Conservation (phyloP, 2,888 invertebrate genomes). For the Euphydryas editha region DNA sequence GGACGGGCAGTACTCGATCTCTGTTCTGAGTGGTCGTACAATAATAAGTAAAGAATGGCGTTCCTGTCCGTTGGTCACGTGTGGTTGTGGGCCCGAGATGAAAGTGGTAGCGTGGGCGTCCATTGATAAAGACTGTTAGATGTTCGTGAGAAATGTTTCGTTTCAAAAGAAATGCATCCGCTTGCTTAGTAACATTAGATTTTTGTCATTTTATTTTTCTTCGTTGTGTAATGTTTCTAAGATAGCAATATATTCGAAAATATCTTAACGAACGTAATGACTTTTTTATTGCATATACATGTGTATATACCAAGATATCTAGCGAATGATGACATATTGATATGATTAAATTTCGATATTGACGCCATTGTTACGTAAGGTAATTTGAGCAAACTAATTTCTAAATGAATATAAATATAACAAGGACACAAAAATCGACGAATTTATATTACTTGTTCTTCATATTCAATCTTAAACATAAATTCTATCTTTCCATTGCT, state of each 20-base stretch:
- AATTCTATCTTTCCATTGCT: neutral
- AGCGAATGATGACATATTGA: conserved; percentile 4
- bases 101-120: conserved; percentile 78
- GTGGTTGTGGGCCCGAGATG: conserved; percentile 69
- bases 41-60: conserved; percentile 63
- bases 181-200: conserved; percentile 19
- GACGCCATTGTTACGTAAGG: neutral
- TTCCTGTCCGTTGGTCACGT: conserved; percentile 68
- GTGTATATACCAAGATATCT: neutral
- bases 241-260: neutral
- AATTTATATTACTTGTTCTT: neutral
- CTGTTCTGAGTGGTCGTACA: conserved; percentile 52
- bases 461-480: neutral
- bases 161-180: conserved; percentile 45
- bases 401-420: neutral
- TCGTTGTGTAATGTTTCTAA: conserved; percentile 7
- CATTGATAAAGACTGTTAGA: conserved; percentile 55
- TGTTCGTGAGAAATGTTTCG: conserved; percentile 67
- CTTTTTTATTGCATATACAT: neutral
- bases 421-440: neutral
- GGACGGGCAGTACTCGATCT: conserved; percentile 55
- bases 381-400: neutral
- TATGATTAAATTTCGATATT: conserved; percentile 6
- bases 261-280: neutral
- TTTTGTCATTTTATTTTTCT: conserved; percentile 22